Evolutionary conservation across 2,113 vertebrate species (phyloP).

Genomic region (Cacatua alba): DNA sequence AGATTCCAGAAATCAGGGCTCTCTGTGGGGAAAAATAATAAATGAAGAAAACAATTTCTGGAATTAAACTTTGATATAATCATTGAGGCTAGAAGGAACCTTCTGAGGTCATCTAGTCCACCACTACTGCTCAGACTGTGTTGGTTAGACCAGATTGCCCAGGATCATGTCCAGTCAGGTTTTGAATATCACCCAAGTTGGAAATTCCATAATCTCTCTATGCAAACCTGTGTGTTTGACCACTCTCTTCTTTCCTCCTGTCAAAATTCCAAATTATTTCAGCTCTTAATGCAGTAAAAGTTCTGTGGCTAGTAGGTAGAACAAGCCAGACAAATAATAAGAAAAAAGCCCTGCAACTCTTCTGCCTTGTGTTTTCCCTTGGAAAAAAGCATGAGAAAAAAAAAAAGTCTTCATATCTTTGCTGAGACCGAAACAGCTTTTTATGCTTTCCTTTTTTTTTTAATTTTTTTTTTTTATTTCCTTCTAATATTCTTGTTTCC

Average conservation of each 20-base stretch:
- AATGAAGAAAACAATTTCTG: neutral
- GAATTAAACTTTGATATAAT: neutral
- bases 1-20: neutral
- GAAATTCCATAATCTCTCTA: neutral
- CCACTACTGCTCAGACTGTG: neutral
- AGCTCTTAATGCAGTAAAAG: neutral
- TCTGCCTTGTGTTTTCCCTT: neutral
- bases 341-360: neutral
- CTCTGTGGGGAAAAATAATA: neutral
- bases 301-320: neutral
- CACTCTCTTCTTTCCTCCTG: neutral
- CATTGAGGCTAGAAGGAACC: neutral
- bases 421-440: neutral
- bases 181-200: neutral
- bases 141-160: neutral
- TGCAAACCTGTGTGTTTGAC: neutral
- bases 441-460: neutral
- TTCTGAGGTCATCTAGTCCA: neutral
- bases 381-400: neutral
- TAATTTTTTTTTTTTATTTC: neutral
- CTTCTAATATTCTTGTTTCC: neutral
- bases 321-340: neutral
- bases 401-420: neutral
- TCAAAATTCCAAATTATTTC: neutral
- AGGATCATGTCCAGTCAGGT: neutral